Evolutionary conservation across 2,888 invertebrate genomes (phyloP).

Genomic region (Drosophila limbata): DNA sequence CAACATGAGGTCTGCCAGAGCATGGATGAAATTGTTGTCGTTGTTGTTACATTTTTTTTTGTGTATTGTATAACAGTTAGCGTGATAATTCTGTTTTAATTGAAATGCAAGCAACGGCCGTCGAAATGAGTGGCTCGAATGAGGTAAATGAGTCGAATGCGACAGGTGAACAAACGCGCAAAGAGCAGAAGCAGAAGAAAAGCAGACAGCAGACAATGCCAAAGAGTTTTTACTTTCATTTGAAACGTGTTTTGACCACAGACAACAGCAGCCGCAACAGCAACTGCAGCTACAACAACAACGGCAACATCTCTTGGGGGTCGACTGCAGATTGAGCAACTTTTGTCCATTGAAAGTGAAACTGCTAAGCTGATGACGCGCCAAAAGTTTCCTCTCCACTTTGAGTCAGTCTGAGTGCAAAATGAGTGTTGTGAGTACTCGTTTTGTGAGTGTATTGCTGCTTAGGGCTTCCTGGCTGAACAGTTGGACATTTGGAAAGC

Average conservation of each 20-base stretch:
- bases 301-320: slow-evolving; percentile 32
- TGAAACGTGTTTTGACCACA: slow-evolving; percentile 80
- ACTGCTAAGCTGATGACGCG: slow-evolving; percentile 66
- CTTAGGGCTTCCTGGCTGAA: slow-evolving; percentile 32
- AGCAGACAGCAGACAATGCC: slow-evolving; percentile 63
- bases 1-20: slow-evolving; percentile 25
- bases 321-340: slow-evolving; percentile 68
- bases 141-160: slow-evolving; percentile 32
- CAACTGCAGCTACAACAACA: not conserved
- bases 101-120: slow-evolving; percentile 50
- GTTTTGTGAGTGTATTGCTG: slow-evolving; percentile 7
- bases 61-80: slow-evolving; percentile 53
- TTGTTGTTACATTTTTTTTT: not conserved
- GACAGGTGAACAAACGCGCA: slow-evolving; percentile 72
- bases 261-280: slow-evolving; percentile 24
- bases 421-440: slow-evolving; percentile 15
- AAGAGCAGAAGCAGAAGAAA: slow-evolving; percentile 40
- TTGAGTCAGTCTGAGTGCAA: slow-evolving; percentile 24
- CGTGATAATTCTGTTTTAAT: slow-evolving; percentile 71
- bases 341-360: slow-evolving; percentile 75
- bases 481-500: slow-evolving; percentile 44
- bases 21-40: slow-evolving; percentile 25
- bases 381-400: slow-evolving; percentile 27
- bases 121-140: slow-evolving; percentile 29
- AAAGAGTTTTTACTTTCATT: slow-evolving; percentile 84